Evolutionary conservation across 30 jellyfish, hydroid and myxozoan genomes (phyloP), one percentile per base, ranked within the genome.

Genomic region (Clytia hemisphaerica): DNA sequence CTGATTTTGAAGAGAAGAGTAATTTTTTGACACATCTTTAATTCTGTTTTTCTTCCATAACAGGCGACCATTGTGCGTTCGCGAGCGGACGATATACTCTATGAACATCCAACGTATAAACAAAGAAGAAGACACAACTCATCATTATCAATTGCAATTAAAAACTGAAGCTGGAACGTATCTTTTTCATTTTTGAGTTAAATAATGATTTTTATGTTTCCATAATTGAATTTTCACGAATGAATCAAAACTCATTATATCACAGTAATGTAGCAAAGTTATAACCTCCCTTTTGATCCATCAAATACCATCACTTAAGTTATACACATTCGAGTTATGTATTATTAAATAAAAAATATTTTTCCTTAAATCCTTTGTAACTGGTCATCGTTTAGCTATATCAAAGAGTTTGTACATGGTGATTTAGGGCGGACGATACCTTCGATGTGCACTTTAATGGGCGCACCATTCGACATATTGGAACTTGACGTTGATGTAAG

Each of bases 141-240:
- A n/a, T 21, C 86, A 77, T 40, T 84, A 75, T 72, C 45, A 31
- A 32, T 55, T 84, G 42, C 19, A 21, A 21, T 62, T 84, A 4
- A 77, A 89, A 22, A 84, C 95, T 15, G 93, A 84, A 51, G 95
- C 95, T 21, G 95, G 95, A 38, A 84, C 95, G 95, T 84, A 84
- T 83, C 92, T 75, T 83, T 83, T 31, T 0, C 42, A 19, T 2
- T 32, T 57, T 0, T 22, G 30, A 40, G 53, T n/a, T n/a, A n/a
- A n/a, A n/a, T n/a, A n/a, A n/a, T n/a, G n/a, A n/a, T n/a, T n/a
- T n/a, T n/a, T n/a, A n/a, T n/a, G n/a, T n/a, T n/a, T n/a, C n/a
- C n/a, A n/a, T n/a, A n/a, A n/a, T n/a, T n/a, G n/a, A n/a, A n/a
- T n/a, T n/a, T n/a, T n/a, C n/a, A n/a, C n/a, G n/a, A n/a, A n/a